Conservation (phyloP, 2,113 vertebrate species). For the Bombycilla garrulus region DNA sequence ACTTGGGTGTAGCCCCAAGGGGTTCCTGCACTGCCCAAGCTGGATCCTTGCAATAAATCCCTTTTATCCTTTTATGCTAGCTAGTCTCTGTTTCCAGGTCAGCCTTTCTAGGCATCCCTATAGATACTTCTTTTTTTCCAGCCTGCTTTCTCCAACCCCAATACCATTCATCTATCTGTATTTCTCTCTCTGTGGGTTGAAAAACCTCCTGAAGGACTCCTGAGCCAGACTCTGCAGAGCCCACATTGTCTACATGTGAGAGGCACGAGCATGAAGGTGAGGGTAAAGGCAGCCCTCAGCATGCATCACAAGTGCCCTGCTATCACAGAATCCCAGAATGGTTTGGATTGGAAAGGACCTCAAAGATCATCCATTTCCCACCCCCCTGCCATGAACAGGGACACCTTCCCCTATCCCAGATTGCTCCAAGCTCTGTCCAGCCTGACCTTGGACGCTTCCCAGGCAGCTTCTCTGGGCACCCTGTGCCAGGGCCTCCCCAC, state of each 20-base stretch:
- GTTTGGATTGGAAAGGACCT: neutral
- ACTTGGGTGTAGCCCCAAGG: too few species aligned
- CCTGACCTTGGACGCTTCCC: neutral
- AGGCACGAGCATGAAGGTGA: fast-evolving
- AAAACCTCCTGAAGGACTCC: neutral
- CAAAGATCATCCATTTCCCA: neutral
- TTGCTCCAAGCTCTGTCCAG: fast-evolving
- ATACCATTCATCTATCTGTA: neutral
- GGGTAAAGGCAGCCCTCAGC: neutral
- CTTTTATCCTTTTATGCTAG: too few species aligned
- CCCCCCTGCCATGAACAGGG: neutral
- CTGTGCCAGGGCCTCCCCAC: neutral
- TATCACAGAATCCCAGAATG: neutral
- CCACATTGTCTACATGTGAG: neutral
- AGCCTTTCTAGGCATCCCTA: neutral
- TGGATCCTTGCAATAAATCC: too few species aligned
- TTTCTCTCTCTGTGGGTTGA: neutral
- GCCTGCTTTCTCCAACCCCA: neutral
- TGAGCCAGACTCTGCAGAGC: neutral
- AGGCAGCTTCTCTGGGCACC: neutral
- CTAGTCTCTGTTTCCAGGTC: too few species aligned
- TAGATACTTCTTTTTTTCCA: neutral
- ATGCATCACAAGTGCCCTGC: neutral
- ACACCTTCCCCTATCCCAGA: fast-evolving
- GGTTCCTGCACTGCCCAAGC: too few species aligned